Evolutionary conservation across 2,113 vertebrate species (phyloP).

Genomic region (Cichladusa arquata): DNA sequence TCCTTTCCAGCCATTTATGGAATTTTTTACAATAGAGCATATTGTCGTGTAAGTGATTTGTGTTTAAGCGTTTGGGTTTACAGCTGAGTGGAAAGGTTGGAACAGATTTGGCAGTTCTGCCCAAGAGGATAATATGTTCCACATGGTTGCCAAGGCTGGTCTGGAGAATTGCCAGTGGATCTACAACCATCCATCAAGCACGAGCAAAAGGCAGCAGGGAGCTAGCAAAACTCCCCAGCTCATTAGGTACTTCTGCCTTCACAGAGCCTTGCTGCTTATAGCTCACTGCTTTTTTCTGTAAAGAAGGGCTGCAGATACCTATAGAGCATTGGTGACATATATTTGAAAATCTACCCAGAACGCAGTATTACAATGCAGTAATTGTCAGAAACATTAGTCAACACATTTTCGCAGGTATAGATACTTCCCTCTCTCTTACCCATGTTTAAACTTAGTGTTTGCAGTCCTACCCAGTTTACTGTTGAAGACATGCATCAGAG

Average conservation of each 20-base stretch:
- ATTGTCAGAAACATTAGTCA: background rate
- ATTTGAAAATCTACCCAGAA: background rate
- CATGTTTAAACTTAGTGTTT: background rate
- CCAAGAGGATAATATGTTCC: slow-evolving; percentile 27
- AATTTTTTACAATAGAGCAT: background rate
- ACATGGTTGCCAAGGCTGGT: slow-evolving; percentile 30
- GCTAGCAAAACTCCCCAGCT: background rate
- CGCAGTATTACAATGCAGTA: background rate
- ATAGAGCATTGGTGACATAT: background rate
- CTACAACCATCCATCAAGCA: slow-evolving; percentile 34
- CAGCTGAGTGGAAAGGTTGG: slow-evolving; percentile 13
- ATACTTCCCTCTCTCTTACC: background rate
- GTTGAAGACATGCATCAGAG: background rate
- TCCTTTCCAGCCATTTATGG: slow-evolving; percentile 27
- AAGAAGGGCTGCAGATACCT: background rate
- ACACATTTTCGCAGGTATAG: background rate
- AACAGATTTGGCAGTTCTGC: slow-evolving; percentile 35
- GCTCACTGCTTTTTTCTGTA: background rate
- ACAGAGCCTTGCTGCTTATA: background rate
- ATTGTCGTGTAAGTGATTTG: slow-evolving; percentile 2
- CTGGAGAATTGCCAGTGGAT: slow-evolving; percentile 19
- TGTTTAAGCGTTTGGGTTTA: background rate
- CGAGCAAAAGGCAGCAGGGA: background rate
- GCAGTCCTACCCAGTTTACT: background rate
- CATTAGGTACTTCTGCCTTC: background rate